Base-by-base conservation (phyloP, 2,888 invertebrate genomes). In the Galerucella nymphaeae region DNA sequence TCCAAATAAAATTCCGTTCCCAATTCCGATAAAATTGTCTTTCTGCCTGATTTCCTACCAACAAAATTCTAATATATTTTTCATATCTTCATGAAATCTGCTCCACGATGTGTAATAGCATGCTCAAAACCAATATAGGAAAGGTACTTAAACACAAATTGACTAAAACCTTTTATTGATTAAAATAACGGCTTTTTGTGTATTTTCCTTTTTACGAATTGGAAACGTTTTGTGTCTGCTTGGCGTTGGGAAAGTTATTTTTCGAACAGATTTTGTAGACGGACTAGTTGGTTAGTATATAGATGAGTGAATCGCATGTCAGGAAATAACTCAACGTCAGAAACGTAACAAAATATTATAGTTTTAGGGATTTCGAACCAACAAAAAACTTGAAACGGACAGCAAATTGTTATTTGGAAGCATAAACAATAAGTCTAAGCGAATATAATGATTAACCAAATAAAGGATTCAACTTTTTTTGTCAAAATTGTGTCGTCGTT, bases 251-350 rank as follows among this genome's bases (percentile, higher is more conserved):
- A 50, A 58, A 59, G 42, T 42, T 42, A 42, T 68, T 68, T 68
- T 65, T 62, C 71, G 65, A 62, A 67, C 30, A 62, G 66, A 61
- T 70, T n/a, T n/a, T 50, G 69, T 30, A 38, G 50, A 59, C 63
- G 53, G 72, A 75, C 71, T 38, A 73, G 70, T 64, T 50, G 69
- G 70, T 38, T 38, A 38, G 30, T 38, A 38, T 72, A 73, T 75
- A 73, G 73, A 75, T 72, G 75, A 72, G 69, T 65, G 59, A 72
- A 75, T 75, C 70, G 75, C 75, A 73, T 75, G 75, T 71, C 70
- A 61, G 59, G 61, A 67, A 72, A 75, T 74, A 61, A 59, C 75
- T 75, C 18, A 18, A 53, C 53, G 10, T 8, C 53, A 53, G 53
- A 10, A 18, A 53, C 18, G 53, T 53, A 18, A 53, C 53, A 53